Evolutionary conservation across 2,888 invertebrate species (phyloP), one percentile per base, ranked within the genome.

Genomic region (Desoria tigrina): DNA sequence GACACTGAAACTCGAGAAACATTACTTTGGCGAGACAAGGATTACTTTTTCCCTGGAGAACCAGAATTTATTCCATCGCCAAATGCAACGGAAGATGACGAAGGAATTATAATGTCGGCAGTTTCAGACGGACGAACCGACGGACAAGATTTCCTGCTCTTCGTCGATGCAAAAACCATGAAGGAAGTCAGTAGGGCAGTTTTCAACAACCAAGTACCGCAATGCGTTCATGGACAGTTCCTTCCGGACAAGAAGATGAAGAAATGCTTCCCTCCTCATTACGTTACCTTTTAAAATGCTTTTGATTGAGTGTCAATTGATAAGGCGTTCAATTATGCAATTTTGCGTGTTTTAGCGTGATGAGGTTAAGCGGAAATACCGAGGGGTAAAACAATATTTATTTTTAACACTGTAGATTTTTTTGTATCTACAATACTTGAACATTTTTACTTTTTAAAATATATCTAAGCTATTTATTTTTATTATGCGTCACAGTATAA

Each of bases 61-160:
- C 81, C 83, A 2, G 78, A 81, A 49, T 84, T 83, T 71, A 79
- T 83, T 2, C 77, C 81, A 0, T 68, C 78, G n/a, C 83, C 83
- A 2, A 78, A 69, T 45, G 68, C 69, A 16, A 67, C 59, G 28
- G 78, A 78, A n/a, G 84, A 84, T 74, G 84, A 84, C 71, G 83
- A 83, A 65, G 83, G 83, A 14, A 73, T 79, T 6, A 58, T 80
- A 6, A 63, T 80, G 50, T 74, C 76, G n/a, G 74, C 78, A 26
- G 77, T 78, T 16, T 76, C 79, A 0, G 78, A 79, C 61, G 73
- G 75, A 11, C 66, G 74, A 14, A 71, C 73, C 55, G 73, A 69
- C 32, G 68, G 68, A 42, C 69, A 76, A 61, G 77, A 77, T 53
- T 77, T 76, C 59, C 66, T 82, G 37, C 72, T 80, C 4, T 71